Evolutionary conservation across 1,140 invertebrate species (phyloP), one percentile per base, ranked within the genome.

Genomic region (Trichonephila clavata): DNA sequence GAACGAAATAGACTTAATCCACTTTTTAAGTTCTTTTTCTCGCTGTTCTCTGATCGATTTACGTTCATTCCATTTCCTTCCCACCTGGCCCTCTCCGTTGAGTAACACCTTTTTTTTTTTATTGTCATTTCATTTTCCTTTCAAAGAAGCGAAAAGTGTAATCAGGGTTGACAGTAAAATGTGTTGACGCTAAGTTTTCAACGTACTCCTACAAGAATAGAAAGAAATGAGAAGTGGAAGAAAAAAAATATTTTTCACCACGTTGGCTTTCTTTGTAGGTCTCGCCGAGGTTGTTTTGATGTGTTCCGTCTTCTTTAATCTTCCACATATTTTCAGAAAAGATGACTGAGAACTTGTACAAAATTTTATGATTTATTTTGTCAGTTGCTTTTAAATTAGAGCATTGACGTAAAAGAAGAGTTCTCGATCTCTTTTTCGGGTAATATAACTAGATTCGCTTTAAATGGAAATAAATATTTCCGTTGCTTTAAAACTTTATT

Each of bases 11-110:
- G 43, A 92, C 90, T 89, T 91, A 92, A 92, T 92, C 90, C 90
- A 92, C 81, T 92, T 92, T 91, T 92, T 92, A 92, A 92, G 90
- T 92, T 71, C 83, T 86, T 86, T 71, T 86, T 71, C 43, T 86
- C 43, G 90, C 90, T 68, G 32, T 71, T 68, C 50, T 24, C 32
- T 86, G 60, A 92, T 92, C 90, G 90, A 92, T 92, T 92, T 63
- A 77, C 90, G 39, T 27, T 92, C 90, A 86, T 92, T 92, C 43
- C n/a, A 71, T 86, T 92, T 92, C 59, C 81, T n/a, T n/a, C 27
- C 50, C 83, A 92, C 83, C 65, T 65, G 32, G n/a, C 39, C 68
- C 21, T 1, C 24, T 90, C 43, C 6, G 32, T 14, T 39, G 60
- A 16, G 57, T n/a, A 83, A 63, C 84, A 32, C 59, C 84, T 86